phyloP scores from a whole-genome alignment of 2,113 vertebrate species.

The Phodopus roborovskii region DNA sequence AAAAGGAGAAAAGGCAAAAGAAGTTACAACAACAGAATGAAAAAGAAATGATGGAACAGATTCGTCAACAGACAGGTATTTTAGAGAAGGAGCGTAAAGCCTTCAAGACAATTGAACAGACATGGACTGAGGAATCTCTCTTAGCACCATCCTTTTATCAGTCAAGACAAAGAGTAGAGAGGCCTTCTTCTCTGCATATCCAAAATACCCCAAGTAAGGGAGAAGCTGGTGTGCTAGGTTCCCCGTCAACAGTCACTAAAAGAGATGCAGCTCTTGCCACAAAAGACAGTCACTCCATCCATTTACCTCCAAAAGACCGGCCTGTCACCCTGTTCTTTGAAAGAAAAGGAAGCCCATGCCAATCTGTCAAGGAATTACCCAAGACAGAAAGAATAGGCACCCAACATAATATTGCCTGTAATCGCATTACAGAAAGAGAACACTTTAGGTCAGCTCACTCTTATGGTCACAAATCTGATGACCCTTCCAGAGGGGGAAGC shows the following conservation, averaged over 20 bases:
- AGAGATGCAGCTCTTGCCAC: slow-evolving; percentile 79
- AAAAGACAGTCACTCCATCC: slow-evolving; percentile 80
- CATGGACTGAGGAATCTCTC: slow-evolving; percentile 61
- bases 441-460: slow-evolving; percentile 80
- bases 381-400: slow-evolving; percentile 85
- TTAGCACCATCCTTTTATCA: slow-evolving; percentile 62
- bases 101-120: slow-evolving; percentile 90
- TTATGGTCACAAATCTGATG: slow-evolving; percentile 80
- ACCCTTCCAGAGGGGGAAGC: slow-evolving; percentile 82
- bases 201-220: slow-evolving; percentile 81
- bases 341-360: slow-evolving; percentile 75
- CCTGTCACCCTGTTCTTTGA: slow-evolving; percentile 85
- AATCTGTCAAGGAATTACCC: slow-evolving; percentile 71
- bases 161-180: slow-evolving; percentile 75
- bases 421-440: slow-evolving; percentile 81
- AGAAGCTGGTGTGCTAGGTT: slow-evolving; percentile 75
- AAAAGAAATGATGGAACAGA: slow-evolving; percentile 97
- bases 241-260: slow-evolving; percentile 57
- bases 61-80: slow-evolving; percentile 94
- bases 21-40: slow-evolving; percentile 94
- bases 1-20: slow-evolving; percentile 93
- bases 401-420: slow-evolving; percentile 86
- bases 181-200: slow-evolving; percentile 79
- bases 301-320: slow-evolving; percentile 81
- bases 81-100: slow-evolving; percentile 91